phyloP scores from a whole-genome alignment of 2,797 vertebrate genomes.

The Diceros bicornis region DNA sequence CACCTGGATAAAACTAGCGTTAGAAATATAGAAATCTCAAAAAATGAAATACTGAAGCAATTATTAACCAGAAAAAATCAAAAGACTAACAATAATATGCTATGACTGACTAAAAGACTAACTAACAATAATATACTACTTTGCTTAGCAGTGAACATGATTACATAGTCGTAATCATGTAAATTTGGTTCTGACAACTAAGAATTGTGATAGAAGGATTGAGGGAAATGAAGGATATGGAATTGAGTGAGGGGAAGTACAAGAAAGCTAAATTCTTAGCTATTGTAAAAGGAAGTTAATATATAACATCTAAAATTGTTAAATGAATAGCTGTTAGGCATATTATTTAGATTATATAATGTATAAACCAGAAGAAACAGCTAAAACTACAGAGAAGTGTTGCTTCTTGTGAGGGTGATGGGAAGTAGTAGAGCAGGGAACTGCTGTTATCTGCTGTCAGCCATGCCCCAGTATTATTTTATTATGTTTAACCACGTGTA shows the following conservation, averaged over 20 bases:
- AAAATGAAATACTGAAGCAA: slow-evolving; percentile 26
- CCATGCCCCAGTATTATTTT: slow-evolving; percentile 16
- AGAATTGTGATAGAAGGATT: not conserved
- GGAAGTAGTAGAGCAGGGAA: not conserved
- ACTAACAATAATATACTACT: not conserved
- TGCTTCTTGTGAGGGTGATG: not conserved
- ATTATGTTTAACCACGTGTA: slow-evolving; percentile 16
- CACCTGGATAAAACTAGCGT: not conserved
- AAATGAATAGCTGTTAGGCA: not conserved
- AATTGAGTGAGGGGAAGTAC: not conserved
- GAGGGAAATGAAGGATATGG: not conserved
- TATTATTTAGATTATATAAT: not conserved
- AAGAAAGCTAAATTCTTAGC: slow-evolving; percentile 55
- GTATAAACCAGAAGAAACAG: slow-evolving; percentile 50
- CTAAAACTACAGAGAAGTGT: not conserved
- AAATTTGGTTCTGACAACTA: slow-evolving; percentile 8
- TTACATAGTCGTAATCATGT: not conserved
- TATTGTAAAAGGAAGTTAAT: not conserved
- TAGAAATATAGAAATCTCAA: slow-evolving; percentile 46
- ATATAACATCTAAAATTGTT: slow-evolving; percentile 6
- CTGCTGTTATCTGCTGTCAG: not conserved
- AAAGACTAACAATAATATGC: slow-evolving; percentile 8
- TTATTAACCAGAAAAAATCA: slow-evolving; percentile 4
- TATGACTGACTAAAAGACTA: not conserved
- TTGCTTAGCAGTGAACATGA: slow-evolving; percentile 7